Base-by-base conservation (phyloP, 1,140 invertebrate species). In the Drosophila lacteicornis region DNA sequence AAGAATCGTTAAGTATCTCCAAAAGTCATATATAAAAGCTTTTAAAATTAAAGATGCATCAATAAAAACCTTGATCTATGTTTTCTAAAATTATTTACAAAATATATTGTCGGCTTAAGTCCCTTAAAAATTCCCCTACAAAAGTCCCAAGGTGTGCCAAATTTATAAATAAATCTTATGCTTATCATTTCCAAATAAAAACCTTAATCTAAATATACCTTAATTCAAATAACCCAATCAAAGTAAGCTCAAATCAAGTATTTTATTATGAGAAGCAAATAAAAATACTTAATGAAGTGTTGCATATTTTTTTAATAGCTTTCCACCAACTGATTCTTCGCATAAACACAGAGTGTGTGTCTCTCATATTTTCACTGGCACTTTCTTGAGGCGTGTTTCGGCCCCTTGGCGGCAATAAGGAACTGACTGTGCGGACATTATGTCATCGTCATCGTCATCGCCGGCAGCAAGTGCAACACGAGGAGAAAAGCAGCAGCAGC, bases 401-500 rank as follows among this genome's bases (percentile, higher is more conserved):
- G 38, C 42, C 50, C 51, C 49, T 25, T 73, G 43, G 50, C 40
- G 40, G 75, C 62, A 78, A 78, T 78, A 78, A 78, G 75, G 75
- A 78, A 78, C 75, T 78, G 51, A 59, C 38, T 50, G 67, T 73
- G 68, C 68, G 69, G 55, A 73, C 73, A 77, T 77, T 73, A 73
- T 84, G 63, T 71, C 68, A 79, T 79, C 69, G 67, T 47, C 69
- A 33, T 60, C 66, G 43, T 66, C 63, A 66, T 60, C 62, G 40
- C 40, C 67, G 40, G 65, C 68, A 66, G 49, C 74, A 76, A 76
- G 65, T 78, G 78, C 65, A 78, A 75, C 73, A 50, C 36, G 81
- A 79, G 43, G 76, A 82, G 75, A 45, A 76, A 66, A 82, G 79
- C 69, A 51, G 77, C 77, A 75, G 56, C 43, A 67, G 59, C 75